Evolutionary conservation across 2,888 invertebrate genomes (phyloP).

Genomic region (Stenichneumon culpator): DNA sequence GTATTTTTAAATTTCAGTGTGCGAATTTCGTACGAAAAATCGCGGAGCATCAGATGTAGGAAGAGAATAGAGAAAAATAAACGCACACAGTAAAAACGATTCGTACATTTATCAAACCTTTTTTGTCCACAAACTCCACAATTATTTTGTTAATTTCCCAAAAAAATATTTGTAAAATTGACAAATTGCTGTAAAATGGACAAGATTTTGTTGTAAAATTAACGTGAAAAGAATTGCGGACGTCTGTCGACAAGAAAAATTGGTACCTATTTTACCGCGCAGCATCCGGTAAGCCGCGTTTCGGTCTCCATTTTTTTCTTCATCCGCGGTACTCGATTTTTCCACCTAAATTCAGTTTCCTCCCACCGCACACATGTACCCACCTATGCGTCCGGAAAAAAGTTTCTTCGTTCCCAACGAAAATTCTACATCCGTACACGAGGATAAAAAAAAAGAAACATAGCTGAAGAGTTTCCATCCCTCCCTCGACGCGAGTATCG

Average conservation of each 20-base stretch:
- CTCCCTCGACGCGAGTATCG: constrained; percentile 38
- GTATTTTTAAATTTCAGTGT: neutral
- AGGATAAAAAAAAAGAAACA: constrained; percentile 8
- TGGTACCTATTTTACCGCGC: too few species aligned
- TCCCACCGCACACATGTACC: neutral
- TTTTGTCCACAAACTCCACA: too few species aligned
- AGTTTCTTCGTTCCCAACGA: constrained; percentile 31
- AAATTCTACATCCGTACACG: constrained; percentile 16
- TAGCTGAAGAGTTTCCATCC: constrained; percentile 18
- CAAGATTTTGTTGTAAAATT: too few species aligned
- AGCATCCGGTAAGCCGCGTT: constrained; percentile 8
- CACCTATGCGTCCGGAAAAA: constrained; percentile 12
- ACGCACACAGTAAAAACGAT: too few species aligned
- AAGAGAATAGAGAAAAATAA: constrained; percentile 6
- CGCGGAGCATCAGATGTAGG: neutral
- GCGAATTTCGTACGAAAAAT: constrained; percentile 2
- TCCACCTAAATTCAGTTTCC: constrained; percentile 34
- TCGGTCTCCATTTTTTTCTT: constrained; percentile 2
- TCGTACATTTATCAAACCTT: too few species aligned
- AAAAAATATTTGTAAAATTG: too few species aligned
- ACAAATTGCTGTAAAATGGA: too few species aligned
- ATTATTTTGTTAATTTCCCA: too few species aligned
- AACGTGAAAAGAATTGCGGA: too few species aligned
- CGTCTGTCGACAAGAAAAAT: too few species aligned
- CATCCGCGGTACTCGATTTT: constrained; percentile 27